Percentiles rank a stretch among this genome's conserved stretches.
phyloP scores from a whole-genome alignment of 2,888 invertebrate genomes.

The Dione juno region DNA sequence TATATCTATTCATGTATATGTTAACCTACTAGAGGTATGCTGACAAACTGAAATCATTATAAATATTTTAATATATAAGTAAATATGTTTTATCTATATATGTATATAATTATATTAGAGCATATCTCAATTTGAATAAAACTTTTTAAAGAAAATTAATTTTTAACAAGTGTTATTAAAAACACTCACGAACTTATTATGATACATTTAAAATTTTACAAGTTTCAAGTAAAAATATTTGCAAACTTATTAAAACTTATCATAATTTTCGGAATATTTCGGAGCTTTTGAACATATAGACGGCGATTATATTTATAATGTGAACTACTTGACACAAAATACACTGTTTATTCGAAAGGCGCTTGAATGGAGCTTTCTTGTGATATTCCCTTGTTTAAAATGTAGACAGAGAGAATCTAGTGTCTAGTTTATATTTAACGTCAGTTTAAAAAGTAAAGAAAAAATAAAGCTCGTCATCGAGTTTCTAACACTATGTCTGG shows the following conservation, averaged over 20 bases:
- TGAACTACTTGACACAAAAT: neutral
- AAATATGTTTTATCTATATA: neutral
- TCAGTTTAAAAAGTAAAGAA: too few relatives aligned
- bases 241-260: slow-evolving; percentile 2
- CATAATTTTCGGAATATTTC: too few relatives aligned
- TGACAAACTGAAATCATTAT: too few relatives aligned
- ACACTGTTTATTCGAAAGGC: too few relatives aligned
- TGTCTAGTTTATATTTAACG: too few relatives aligned
- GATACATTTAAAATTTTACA: neutral
- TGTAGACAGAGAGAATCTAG: too few relatives aligned
- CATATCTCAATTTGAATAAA: neutral
- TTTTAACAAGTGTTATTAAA: neutral
- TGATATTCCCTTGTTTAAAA: too few relatives aligned
- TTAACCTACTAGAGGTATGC: too few relatives aligned
- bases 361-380: too few relatives aligned
- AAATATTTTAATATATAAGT: neutral
- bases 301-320: neutral
- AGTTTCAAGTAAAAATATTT: slow-evolving; percentile 7
- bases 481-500: too few relatives aligned
- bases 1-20: too few relatives aligned
- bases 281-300: neutral
- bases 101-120: neutral
- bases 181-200: slow-evolving; percentile 2
- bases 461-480: too few relatives aligned
- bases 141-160: neutral